Evolutionary conservation across 2,888 invertebrate genomes (phyloP).

Genomic region (Papilio demoleus): DNA sequence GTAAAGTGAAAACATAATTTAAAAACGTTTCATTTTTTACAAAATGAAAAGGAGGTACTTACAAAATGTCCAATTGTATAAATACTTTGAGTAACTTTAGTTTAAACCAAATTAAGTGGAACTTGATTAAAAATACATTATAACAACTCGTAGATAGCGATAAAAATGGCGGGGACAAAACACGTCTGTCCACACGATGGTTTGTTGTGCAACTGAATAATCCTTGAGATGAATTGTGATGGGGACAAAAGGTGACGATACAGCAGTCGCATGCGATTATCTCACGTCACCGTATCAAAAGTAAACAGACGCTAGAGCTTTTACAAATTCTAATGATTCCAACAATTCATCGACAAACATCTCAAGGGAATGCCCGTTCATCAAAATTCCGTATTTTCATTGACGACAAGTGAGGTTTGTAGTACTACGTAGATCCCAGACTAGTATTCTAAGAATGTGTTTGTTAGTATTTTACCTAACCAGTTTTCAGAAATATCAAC

Average conservation of each 20-base stretch:
- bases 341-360: conserved; percentile 12
- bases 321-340: conserved; percentile 10
- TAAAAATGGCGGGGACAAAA: not conserved
- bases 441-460: not conserved
- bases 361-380: conserved; percentile 7
- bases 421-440: not conserved
- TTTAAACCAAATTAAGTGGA: not conserved
- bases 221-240: conserved; percentile 32
- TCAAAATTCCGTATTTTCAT: not conserved
- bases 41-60: not conserved
- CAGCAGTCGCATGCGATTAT: conserved; percentile 17
- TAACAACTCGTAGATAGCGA: not conserved
- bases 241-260: conserved; percentile 36
- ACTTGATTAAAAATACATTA: conserved; percentile 9
- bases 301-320: conserved; percentile 5
- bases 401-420: conserved; percentile 12
- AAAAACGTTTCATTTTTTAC: not conserved
- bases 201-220: conserved; percentile 40
- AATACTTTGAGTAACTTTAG: not conserved
- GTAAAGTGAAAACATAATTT: conserved; percentile 3
- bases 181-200: conserved; percentile 20
- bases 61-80: conserved; percentile 1
- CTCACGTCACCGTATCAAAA: not conserved
- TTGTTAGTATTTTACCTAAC: not conserved
- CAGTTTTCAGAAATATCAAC: not conserved